Evolutionary conservation across 2,113 vertebrate genomes (phyloP), one percentile per base, ranked within the genome.

Genomic region (Nansenia antarctica): DNA sequence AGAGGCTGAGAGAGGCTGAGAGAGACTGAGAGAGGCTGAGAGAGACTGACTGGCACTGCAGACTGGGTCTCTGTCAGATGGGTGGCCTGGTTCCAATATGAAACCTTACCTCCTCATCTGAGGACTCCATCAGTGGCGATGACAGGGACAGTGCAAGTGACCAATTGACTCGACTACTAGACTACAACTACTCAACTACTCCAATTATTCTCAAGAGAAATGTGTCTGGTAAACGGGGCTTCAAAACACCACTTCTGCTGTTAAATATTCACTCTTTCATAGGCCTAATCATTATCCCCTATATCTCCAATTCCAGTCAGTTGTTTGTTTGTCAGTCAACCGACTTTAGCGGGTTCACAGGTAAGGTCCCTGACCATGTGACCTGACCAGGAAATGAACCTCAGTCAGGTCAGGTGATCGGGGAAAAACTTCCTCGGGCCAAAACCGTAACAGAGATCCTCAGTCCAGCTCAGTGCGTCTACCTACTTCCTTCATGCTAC

Each of bases 401-500:
- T n/a, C n/a, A n/a, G n/a, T n/a, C n/a, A n/a, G n/a, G n/a, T n/a
- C n/a, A n/a, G n/a, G n/a, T n/a, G n/a, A n/a, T n/a, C n/a, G n/a
- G n/a, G n/a, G n/a, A n/a, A n/a, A n/a, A n/a, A n/a, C n/a, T n/a
- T n/a, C n/a, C n/a, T 45, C 15, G 9, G 2, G 39, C 11, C 11
- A 11, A 37, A 5, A 37, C 35, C 9, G n/a, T 37, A 37, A 37
- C 35, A 94, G 93, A 94, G 86, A 93, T 92, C 91, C 89, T 92
- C 92, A 88, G 74, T 81, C 67, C 55, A 31, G 29, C 84, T 88
- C 87, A 49, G 45, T 49, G 20, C 45, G 20, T 69, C 34, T 69
- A 59, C 30, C 29, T 72, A 88, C 91, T 83, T 77, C 79, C 90
- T 88, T 92, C 93, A 94, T 94, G 92, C 93, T 93, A 89, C 83